Percentiles rank a stretch among this genome's conserved stretches.
These are phyloP conservation scores for Gopherus flavomarginatus DNA, from an alignment of 2,113 vertebrate genomes.

Conservation along the genomic window DNA sequence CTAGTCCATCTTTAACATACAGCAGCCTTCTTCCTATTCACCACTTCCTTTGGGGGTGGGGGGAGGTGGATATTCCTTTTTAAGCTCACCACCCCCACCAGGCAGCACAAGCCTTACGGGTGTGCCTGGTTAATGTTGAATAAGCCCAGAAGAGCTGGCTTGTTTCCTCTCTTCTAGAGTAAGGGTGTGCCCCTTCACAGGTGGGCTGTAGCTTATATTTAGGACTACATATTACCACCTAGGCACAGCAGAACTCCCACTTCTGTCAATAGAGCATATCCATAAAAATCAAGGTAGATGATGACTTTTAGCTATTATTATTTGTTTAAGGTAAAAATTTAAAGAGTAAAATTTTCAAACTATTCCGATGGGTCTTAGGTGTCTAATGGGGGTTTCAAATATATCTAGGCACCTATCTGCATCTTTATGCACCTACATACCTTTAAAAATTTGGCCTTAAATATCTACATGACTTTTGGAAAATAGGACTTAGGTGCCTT, in stretches of 20 bases:
- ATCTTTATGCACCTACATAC: slow-evolving; percentile 35
- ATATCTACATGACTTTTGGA: neutral
- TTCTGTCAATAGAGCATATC: slow-evolving; percentile 14
- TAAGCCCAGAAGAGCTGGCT: too few species aligned
- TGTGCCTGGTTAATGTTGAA: too few species aligned
- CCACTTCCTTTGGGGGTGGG: too few species aligned
- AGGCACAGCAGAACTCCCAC: neutral
- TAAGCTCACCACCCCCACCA: too few species aligned
- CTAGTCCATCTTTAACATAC: too few species aligned
- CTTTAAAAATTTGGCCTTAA: neutral
- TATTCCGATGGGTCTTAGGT: neutral
- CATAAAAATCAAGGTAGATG: neutral
- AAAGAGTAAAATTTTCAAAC: neutral
- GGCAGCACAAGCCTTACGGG: too few species aligned
- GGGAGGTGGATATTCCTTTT: too few species aligned
- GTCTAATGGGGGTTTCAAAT: neutral
- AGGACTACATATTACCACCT: neutral
- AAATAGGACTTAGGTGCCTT: slow-evolving; percentile 36
- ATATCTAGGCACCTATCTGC: neutral
- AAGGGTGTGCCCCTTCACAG: neutral
- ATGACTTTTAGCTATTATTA: neutral
- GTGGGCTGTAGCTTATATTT: neutral
- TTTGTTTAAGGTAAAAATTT: slow-evolving; percentile 32
- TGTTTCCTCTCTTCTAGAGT: neutral
- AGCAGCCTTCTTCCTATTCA: too few species aligned